Conservation (phyloP, 2,113 vertebrate genomes). For the Danionella cerebrum region DNA sequence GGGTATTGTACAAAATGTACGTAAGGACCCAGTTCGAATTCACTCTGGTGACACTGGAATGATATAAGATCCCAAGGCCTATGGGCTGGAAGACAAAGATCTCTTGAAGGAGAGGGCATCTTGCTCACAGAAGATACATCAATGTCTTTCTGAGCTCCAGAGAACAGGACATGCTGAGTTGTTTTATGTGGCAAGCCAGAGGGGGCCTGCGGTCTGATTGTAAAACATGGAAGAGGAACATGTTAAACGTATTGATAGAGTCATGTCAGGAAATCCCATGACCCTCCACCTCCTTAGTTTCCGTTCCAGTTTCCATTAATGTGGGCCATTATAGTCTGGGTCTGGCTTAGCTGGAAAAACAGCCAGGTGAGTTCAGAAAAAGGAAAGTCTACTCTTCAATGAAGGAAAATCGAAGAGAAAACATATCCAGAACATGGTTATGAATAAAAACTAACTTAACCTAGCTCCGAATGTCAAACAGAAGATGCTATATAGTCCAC, state of each 20-base stretch:
- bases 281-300: conserved; percentile 41
- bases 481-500: background rate
- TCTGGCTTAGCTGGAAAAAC: background rate
- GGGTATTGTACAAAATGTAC: too few relatives aligned
- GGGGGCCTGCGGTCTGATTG: conserved; percentile 46
- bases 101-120: conserved; percentile 15
- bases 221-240: conserved; percentile 50
- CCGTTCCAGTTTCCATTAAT: conserved; percentile 35
- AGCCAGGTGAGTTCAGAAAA: background rate
- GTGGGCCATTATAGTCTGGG: conserved; percentile 26
- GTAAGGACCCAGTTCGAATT: too few relatives aligned
- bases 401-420: background rate
- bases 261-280: conserved; percentile 61
- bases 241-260: conserved; percentile 58
- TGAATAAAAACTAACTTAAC: too few relatives aligned
- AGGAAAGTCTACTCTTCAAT: too few relatives aligned
- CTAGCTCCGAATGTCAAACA: background rate
- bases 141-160: conserved; percentile 53
- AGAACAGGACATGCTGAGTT: conserved; percentile 55
- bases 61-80: background rate
- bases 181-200: conserved; percentile 53
- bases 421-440: background rate
- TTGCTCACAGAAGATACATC: conserved; percentile 31
- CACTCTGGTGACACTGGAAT: too few relatives aligned
- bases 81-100: background rate